Conservation (phyloP, 1,140 invertebrate species). For the Orchesella cincta region DNA sequence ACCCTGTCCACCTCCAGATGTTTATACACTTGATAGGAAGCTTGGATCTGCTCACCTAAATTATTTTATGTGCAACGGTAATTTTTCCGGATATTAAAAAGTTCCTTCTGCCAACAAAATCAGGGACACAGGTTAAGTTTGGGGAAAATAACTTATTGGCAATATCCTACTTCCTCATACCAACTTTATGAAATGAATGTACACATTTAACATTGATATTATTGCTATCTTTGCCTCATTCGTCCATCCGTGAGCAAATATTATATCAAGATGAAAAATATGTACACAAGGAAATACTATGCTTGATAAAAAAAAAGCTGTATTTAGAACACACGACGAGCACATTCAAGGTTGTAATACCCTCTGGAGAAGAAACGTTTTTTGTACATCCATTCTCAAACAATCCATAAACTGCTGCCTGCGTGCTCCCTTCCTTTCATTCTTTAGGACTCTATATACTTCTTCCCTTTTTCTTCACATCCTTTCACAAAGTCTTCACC, state of each 20-base stretch:
- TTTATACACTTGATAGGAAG: too few species aligned
- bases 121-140: background rate
- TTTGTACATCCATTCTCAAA: background rate
- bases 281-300: background rate
- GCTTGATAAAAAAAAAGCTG: background rate
- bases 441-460: background rate
- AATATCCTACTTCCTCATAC: background rate
- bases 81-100: conserved; percentile 23
- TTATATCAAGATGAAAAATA: background rate
- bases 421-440: background rate
- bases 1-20: too few species aligned
- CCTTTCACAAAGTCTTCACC: background rate
- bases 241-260: background rate
- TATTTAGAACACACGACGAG: conserved; percentile 1
- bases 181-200: background rate
- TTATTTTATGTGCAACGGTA: too few species aligned
- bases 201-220: background rate
- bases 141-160: conserved; percentile 4
- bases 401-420: background rate
- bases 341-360: background rate
- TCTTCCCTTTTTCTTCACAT: background rate
- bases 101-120: background rate
- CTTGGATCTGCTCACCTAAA: too few species aligned
- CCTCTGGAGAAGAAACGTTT: background rate
- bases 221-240: background rate